These are phyloP conservation scores for Callimorpha dominula DNA, from an alignment of 2,888 invertebrate species.

Conservation along the genomic window DNA sequence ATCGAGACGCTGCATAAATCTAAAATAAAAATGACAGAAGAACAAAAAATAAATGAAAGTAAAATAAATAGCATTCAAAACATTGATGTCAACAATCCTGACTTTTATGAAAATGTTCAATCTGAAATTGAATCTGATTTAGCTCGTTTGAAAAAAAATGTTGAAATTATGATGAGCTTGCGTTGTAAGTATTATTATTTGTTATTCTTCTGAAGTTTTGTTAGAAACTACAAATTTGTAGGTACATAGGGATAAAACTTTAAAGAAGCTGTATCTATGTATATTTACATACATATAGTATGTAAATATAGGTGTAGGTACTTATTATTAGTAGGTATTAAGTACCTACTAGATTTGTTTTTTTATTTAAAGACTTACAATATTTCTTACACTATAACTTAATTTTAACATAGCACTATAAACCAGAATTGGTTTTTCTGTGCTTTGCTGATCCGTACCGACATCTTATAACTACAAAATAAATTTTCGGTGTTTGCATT, in stretches of 20 bases:
- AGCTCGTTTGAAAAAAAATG: constrained; percentile 63
- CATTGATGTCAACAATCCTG: constrained; percentile 65
- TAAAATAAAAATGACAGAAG: constrained; percentile 30
- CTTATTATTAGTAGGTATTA: too few species aligned
- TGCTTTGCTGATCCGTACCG: too few species aligned
- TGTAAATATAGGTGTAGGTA: too few species aligned
- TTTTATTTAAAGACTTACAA: too few species aligned
- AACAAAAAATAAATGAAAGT: not conserved
- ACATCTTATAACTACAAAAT: too few species aligned
- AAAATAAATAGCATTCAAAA: constrained; percentile 24
- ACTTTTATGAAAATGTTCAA: constrained; percentile 64
- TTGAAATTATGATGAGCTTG: constrained; percentile 60
- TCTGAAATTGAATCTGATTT: constrained; percentile 64
- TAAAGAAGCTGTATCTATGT: not conserved
- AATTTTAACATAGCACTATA: too few species aligned
- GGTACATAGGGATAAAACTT: not conserved
- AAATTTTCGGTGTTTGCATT: too few species aligned
- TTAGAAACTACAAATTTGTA: not conserved
- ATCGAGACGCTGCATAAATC: not conserved
- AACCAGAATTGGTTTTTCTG: too few species aligned
- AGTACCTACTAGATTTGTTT: too few species aligned
- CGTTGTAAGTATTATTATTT: constrained; percentile 59
- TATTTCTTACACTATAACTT: too few species aligned
- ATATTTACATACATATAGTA: too few species aligned
- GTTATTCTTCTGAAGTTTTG: not conserved